Percentiles rank a stretch among this genome's conserved stretches.
phyloP scores from a whole-genome alignment of 2,113 vertebrate species.

The Stegastes partitus region DNA sequence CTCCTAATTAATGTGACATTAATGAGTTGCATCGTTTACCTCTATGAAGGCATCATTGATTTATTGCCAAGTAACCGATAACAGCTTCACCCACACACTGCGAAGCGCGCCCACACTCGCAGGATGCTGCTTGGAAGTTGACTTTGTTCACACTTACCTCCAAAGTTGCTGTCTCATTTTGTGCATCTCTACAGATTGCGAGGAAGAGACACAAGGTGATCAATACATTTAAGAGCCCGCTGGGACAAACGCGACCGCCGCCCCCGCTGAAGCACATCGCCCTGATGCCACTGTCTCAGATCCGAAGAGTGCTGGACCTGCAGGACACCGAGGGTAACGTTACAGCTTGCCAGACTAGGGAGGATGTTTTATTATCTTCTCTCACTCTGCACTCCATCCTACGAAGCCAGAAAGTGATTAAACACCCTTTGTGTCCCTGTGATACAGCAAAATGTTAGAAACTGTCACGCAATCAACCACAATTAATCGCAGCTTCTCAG shows the following conservation, averaged over 20 bases:
- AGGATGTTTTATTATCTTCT: too few species aligned
- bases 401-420: too few species aligned
- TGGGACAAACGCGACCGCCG: conserved; percentile 91
- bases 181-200: conserved; percentile 88
- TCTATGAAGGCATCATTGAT: conserved; percentile 69
- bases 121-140: conserved; percentile 9
- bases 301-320: conserved; percentile 95
- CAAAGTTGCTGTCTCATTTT: conserved; percentile 11
- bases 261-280: conserved; percentile 95
- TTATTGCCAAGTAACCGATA: conserved; percentile 59
- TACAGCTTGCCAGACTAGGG: too few species aligned
- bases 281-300: conserved; percentile 98
- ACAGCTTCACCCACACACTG: conserved; percentile 31
- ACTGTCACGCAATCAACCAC: too few species aligned
- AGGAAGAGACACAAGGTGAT: conserved; percentile 97
- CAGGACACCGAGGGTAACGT: conserved; percentile 94
- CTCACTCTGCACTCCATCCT: too few species aligned
- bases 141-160: neutral
- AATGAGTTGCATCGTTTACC: conserved; percentile 75
- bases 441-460: too few species aligned
- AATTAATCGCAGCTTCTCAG: too few species aligned
- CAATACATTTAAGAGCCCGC: conserved; percentile 93
- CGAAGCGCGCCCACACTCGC: conserved; percentile 27
- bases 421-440: too few species aligned
- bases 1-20: conserved; percentile 65